Conservation (phyloP, 2,113 vertebrate species). For the Burhinus bistriatus region DNA sequence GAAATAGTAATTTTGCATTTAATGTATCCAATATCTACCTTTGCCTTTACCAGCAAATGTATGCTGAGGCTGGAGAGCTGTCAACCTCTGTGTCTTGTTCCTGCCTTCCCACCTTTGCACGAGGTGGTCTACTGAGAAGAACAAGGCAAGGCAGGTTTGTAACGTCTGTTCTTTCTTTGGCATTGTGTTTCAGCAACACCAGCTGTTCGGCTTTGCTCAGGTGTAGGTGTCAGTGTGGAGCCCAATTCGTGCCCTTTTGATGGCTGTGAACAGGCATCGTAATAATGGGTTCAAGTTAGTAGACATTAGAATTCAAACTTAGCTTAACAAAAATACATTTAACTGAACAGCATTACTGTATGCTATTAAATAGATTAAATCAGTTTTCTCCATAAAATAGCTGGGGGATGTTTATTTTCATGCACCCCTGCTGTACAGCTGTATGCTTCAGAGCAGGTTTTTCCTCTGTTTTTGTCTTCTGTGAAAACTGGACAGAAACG, state of each 20-base stretch:
- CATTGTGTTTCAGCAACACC: background rate
- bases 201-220: background rate
- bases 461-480: background rate
- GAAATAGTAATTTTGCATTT: background rate
- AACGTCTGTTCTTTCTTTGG: background rate
- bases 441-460: background rate
- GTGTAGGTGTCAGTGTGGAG: background rate
- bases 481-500: background rate
- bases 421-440: background rate
- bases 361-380: constrained; percentile 1
- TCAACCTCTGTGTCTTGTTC: background rate
- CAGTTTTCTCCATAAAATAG: background rate
- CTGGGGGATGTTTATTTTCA: background rate
- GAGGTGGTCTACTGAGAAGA: background rate
- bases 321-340: background rate
- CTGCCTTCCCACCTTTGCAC: background rate
- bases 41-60: background rate
- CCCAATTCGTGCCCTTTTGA: background rate
- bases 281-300: background rate
- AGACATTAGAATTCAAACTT: background rate
- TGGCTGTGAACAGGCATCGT: background rate
- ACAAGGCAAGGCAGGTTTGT: background rate
- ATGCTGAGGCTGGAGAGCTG: accelerated
- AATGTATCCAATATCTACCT: background rate
- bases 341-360: background rate